Conservation (phyloP, 2,113 vertebrate genomes). For the Scophthalmus maximus region DNA sequence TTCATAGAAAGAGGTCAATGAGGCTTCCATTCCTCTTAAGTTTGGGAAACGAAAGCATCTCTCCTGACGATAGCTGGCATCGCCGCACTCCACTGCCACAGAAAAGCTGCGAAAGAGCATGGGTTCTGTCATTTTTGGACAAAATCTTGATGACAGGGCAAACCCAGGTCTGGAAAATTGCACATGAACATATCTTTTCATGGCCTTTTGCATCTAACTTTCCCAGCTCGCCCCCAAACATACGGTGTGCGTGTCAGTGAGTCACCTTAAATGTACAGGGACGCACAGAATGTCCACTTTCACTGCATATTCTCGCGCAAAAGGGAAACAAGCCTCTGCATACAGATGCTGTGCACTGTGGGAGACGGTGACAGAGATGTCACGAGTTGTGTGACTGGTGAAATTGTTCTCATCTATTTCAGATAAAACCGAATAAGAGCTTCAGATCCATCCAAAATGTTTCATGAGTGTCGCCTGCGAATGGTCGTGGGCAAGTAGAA, state of each 20-base stretch:
- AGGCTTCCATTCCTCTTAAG: constrained; percentile 35
- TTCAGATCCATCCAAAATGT: not conserved
- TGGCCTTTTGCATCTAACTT: constrained; percentile 16
- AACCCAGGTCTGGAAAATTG: constrained; percentile 47
- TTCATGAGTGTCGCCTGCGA: not conserved
- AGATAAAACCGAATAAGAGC: not conserved
- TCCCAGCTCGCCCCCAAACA: constrained; percentile 10
- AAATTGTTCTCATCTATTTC: not conserved
- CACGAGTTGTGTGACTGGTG: not conserved
- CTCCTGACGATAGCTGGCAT: constrained; percentile 24
- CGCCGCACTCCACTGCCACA: constrained; percentile 2
- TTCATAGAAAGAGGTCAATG: constrained; percentile 43
- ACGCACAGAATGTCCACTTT: not conserved
- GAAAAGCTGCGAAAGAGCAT: constrained; percentile 27
- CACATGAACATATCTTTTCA: constrained; percentile 27
- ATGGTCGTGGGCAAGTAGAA: not conserved
- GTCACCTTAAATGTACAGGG: not conserved
- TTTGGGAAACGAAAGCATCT: constrained; percentile 58
- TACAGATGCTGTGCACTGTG: not conserved
- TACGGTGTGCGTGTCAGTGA: constrained; percentile 1
- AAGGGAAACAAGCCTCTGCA: not conserved
- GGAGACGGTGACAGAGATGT: not conserved
- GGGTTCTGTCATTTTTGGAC: constrained; percentile 38
- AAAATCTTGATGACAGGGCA: constrained; percentile 26
- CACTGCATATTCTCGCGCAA: not conserved